These are phyloP conservation scores for Drosophila mayaguana DNA, from an alignment of 2,888 invertebrate species.

Conservation along the genomic window DNA sequence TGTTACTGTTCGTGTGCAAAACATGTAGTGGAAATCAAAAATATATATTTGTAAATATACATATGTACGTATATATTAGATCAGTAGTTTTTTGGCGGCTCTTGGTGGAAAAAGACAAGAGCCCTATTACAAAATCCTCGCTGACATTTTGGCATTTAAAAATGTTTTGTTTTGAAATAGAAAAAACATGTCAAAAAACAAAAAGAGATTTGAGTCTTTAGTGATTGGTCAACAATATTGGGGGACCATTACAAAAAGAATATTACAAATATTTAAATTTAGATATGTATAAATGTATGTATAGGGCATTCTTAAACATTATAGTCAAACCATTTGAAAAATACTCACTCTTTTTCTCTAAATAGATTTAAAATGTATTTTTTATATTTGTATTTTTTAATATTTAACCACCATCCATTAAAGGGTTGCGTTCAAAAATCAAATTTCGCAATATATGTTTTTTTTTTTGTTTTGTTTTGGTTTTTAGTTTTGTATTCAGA, in stretches of 20 bases:
- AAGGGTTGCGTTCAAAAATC: constrained; percentile 81
- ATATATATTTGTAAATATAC: constrained; percentile 6
- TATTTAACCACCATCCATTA: constrained; percentile 77
- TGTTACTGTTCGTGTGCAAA: constrained; percentile 64
- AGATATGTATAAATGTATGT: constrained; percentile 35
- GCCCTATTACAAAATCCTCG: constrained; percentile 66
- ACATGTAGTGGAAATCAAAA: constrained; percentile 37
- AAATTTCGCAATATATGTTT: constrained; percentile 71
- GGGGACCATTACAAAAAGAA: constrained; percentile 64
- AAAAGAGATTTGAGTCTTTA: constrained; percentile 66
- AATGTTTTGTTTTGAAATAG: constrained; percentile 62
- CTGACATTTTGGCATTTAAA: constrained; percentile 61
- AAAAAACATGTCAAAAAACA: constrained; percentile 76
- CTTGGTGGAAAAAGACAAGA: constrained; percentile 43
- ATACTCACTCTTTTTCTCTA: constrained; percentile 86
- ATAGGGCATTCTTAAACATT: constrained; percentile 78
- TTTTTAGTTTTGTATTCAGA: constrained; percentile 64
- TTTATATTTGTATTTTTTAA: constrained; percentile 53
- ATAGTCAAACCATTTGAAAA: constrained; percentile 79
- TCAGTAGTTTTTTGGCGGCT: constrained; percentile 19
- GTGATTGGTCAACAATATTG: constrained; percentile 54
- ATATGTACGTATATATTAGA: constrained; percentile 20
- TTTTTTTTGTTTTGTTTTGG: neutral
- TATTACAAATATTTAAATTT: constrained; percentile 24
- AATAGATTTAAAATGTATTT: constrained; percentile 75